phyloP scores from a whole-genome alignment of 2,113 vertebrate genomes.

The Platichthys flesus region DNA sequence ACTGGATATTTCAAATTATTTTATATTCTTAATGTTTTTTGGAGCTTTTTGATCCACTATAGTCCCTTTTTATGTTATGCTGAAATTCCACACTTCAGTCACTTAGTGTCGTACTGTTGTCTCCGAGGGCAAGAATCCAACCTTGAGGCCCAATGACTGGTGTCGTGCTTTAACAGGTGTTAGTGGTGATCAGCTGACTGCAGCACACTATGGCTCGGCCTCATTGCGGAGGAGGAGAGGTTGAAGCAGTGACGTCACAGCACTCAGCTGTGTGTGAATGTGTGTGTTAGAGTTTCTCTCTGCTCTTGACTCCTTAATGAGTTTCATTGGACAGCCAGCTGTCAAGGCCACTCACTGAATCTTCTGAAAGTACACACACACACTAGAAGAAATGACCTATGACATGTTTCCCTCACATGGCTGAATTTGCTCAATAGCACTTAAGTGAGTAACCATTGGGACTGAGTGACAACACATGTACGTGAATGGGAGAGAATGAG shows the following conservation, averaged over 20 bases:
- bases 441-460: slow-evolving; percentile 3
- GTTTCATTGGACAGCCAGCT: slow-evolving; percentile 40
- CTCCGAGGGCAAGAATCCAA: too few species aligned
- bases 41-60: too few species aligned
- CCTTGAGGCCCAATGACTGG: background rate
- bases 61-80: too few species aligned
- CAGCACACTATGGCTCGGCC: too few species aligned
- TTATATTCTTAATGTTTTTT: too few species aligned
- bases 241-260: background rate
- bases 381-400: slow-evolving; percentile 13
- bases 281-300: background rate
- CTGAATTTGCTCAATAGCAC: slow-evolving; percentile 6
- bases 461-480: background rate
- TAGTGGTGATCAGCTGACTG: background rate
- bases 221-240: background rate
- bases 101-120: too few species aligned
- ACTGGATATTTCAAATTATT: too few species aligned
- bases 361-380: slow-evolving; percentile 4
- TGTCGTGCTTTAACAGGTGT: background rate
- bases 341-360: slow-evolving; percentile 14
- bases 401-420: slow-evolving; percentile 34
- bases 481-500: background rate
- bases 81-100: too few species aligned
- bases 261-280: slow-evolving; percentile 7
- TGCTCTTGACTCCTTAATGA: background rate